Base-by-base conservation (phyloP, 2,113 vertebrate species). In the Oriolus oriolus region DNA sequence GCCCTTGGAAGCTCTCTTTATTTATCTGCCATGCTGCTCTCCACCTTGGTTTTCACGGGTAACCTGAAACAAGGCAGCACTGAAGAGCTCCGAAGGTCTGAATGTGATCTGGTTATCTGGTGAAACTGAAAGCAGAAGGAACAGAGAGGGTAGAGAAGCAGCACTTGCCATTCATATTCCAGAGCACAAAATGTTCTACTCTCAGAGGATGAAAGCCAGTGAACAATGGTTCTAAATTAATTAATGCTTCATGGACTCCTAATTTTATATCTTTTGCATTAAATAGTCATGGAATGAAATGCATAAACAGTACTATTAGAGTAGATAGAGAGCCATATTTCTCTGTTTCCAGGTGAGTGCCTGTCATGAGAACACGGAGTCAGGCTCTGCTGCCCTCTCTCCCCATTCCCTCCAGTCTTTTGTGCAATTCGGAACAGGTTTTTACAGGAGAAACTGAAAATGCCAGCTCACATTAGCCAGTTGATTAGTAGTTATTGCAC, bases 361-460 rank as follows among this genome's bases (percentile, higher is more conserved):
- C 76, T 96, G 63, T 89, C 94, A 70, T 2, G 5, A 86, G 86
- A 92, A 90, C 47, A 89, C 13, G 50, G 66, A 92, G 94, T 92
- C 76, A 95, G 89, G 95, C 88, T 93, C 89, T 92, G 76, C 76
- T 92, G 85, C 41, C 4, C 83, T 86, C 54, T 90, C 27, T 76
- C 84, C 33, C 52, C 42, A 6, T 86, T 95, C 64, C 80, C 68
- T 92, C 60, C 86, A 84, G 77, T 66, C 59, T 75, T 90, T 71
- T 78, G 52, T 90, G 93, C 76, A 81, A 41, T 44, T 68, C 16
- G 24, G 86, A 95, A 86, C 87, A 90, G 90, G 69, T 87, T 95
- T 96, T 93, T 96, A 92, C 83, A 84, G 89, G 64, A 96, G 89
- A 96, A 95, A 97, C 89, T 95, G 93, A 95, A 96, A 96, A 93